These are phyloP conservation scores for Gymnosoma rotundatum DNA, from an alignment of 2,888 invertebrate species.

Conservation along the genomic window DNA sequence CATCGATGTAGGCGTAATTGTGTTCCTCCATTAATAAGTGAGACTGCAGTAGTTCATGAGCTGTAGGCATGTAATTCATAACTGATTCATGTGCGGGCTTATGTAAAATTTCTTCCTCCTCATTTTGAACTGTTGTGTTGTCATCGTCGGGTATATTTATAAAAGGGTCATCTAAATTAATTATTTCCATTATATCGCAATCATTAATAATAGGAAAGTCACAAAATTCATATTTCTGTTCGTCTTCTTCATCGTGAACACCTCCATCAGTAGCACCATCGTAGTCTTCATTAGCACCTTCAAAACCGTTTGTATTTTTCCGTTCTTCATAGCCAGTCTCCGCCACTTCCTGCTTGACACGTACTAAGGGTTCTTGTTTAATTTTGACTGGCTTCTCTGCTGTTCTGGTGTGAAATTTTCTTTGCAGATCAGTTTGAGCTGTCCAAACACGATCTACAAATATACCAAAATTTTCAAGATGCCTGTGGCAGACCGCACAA, in stretches of 20 bases:
- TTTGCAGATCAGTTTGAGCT: conserved; percentile 78
- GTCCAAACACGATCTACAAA: conserved; percentile 80
- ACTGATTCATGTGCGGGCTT: conserved; percentile 28
- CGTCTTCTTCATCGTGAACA: conserved; percentile 73
- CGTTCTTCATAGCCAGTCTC: conserved; percentile 77
- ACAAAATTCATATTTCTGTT: conserved; percentile 80
- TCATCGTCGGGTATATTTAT: conserved; percentile 81
- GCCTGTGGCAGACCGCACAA: conserved; percentile 77
- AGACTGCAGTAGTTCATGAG: conserved; percentile 76
- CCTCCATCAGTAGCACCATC: conserved; percentile 74
- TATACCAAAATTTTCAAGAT: conserved; percentile 78
- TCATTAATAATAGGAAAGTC: conserved; percentile 81
- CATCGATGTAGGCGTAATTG: conserved; percentile 77
- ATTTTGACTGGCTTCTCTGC: conserved; percentile 78
- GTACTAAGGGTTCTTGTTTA: conserved; percentile 81
- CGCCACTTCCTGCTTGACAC: conserved; percentile 81
- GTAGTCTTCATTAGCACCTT: conserved; percentile 65
- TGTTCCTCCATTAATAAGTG: conserved; percentile 79
- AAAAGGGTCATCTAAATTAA: conserved; percentile 81
- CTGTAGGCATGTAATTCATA: conserved; percentile 60
- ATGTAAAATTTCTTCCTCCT: conserved; percentile 46
- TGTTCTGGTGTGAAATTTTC: conserved; percentile 74
- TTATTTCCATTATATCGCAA: conserved; percentile 82
- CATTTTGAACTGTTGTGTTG: conserved; percentile 69
- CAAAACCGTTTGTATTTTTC: conserved; percentile 77